Evolutionary conservation across 2,888 invertebrate genomes (phyloP).

Genomic region (Conistra vaccinii): DNA sequence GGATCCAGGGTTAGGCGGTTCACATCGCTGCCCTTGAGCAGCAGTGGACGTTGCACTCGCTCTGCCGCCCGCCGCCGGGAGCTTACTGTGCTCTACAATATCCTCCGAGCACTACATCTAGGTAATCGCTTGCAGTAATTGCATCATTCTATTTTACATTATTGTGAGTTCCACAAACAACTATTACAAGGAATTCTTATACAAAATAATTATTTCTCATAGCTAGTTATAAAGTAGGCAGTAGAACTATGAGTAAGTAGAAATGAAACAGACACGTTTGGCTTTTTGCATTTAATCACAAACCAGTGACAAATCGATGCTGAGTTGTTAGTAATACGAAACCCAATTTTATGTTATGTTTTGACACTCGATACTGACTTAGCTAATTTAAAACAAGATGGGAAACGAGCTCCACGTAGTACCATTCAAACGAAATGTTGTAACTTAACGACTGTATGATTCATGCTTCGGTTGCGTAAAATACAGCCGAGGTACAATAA

Average conservation of each 20-base stretch:
- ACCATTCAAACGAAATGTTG: slow-evolving; percentile 66
- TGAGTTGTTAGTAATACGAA: slow-evolving; percentile 49
- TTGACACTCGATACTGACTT: slow-evolving; percentile 59
- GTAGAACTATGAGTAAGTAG: slow-evolving; percentile 7
- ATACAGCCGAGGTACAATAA: slow-evolving; percentile 67
- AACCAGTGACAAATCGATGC: slow-evolving; percentile 49
- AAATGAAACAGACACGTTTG: slow-evolving; percentile 50
- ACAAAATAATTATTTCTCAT: slow-evolving; percentile 9
- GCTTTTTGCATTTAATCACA: slow-evolving; percentile 50
- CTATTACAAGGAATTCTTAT: slow-evolving; percentile 16
- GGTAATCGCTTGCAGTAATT: slow-evolving; percentile 36
- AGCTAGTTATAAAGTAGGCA: background rate
- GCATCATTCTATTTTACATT: slow-evolving; percentile 39
- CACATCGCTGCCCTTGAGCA: slow-evolving; percentile 75
- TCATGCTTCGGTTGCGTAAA: slow-evolving; percentile 77
- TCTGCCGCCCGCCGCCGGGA: slow-evolving; percentile 40
- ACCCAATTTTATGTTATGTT: slow-evolving; percentile 66
- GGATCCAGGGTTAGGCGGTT: slow-evolving; percentile 76
- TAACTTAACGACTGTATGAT: slow-evolving; percentile 72
- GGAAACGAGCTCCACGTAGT: slow-evolving; percentile 61
- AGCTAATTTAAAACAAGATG: slow-evolving; percentile 56
- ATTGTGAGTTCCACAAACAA: slow-evolving; percentile 27
- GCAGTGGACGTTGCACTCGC: slow-evolving; percentile 64
- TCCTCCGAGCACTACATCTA: slow-evolving; percentile 30
- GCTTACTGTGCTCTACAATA: slow-evolving; percentile 49